phyloP scores from a whole-genome alignment of 2,888 invertebrate genomes.

The Drosophila multiciliata region DNA sequence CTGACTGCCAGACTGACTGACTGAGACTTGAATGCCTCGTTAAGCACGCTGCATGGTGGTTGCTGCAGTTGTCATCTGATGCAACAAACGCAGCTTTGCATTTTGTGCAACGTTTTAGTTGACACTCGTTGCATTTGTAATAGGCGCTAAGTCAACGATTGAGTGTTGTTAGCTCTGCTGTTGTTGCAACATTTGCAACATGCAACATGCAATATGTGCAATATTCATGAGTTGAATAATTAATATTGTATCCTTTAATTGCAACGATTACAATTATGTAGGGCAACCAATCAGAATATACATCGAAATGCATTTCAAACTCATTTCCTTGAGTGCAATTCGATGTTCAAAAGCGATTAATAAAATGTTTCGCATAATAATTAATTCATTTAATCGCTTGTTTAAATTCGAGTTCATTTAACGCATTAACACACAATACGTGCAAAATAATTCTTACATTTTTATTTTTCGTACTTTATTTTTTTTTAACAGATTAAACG shows the following conservation, averaged over 20 bases:
- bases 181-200: not conserved
- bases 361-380: slow-evolving; percentile 10
- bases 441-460: not conserved
- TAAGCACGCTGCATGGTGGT: slow-evolving; percentile 39
- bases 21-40: slow-evolving; percentile 17
- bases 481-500: slow-evolving; percentile 21
- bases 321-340: not conserved
- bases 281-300: not conserved
- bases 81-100: slow-evolving; percentile 37
- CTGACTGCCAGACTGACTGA: slow-evolving; percentile 2
- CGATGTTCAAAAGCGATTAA: not conserved
- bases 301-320: not conserved
- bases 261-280: not conserved
- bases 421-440: slow-evolving; percentile 24
- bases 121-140: slow-evolving; percentile 43
- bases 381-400: slow-evolving; percentile 30
- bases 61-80: slow-evolving; percentile 18
- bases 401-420: slow-evolving; percentile 8
- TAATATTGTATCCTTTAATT: not conserved
- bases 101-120: slow-evolving; percentile 68
- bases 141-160: not conserved
- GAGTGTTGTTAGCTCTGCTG: not conserved
- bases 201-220: not conserved
- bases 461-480: slow-evolving; percentile 1
- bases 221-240: not conserved